Percentiles rank a stretch among this genome's conserved stretches.
phyloP scores from a whole-genome alignment of 2,113 vertebrate genomes.

The Rhabdomys dilectus region DNA sequence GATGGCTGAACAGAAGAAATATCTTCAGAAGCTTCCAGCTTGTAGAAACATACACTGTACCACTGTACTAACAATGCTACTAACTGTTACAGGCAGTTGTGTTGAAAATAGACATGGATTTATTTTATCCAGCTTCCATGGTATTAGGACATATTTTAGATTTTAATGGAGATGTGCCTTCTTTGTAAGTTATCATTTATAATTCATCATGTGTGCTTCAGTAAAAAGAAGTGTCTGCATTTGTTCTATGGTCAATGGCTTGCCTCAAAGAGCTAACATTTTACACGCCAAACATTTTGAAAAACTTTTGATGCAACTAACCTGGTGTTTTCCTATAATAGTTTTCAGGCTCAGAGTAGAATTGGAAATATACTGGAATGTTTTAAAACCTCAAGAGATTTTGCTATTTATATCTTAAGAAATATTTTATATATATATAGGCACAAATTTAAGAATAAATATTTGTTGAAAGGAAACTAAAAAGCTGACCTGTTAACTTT shows the following conservation, averaged over 20 bases:
- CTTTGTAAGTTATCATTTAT: not conserved
- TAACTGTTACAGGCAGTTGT: conserved; percentile 57
- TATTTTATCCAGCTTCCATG: conserved; percentile 51
- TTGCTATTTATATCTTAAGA: conserved; percentile 51
- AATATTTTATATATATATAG: conserved; percentile 20
- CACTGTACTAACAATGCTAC: conserved; percentile 61
- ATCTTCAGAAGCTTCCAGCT: conserved; percentile 27
- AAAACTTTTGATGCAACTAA: conserved; percentile 31
- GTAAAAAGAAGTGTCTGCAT: not conserved
- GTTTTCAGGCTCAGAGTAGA: conserved; percentile 47
- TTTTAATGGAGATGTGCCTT: conserved; percentile 47
- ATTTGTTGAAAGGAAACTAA: conserved; percentile 31
- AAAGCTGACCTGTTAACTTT: not conserved
- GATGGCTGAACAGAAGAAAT: not conserved
- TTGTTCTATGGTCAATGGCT: conserved; percentile 57
- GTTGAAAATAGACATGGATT: conserved; percentile 76
- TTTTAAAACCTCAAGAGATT: conserved; percentile 46
- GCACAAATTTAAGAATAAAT: conserved; percentile 15
- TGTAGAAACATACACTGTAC: conserved; percentile 60
- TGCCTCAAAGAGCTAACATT: conserved; percentile 42
- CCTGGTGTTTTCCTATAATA: conserved; percentile 63
- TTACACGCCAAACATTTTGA: conserved; percentile 23
- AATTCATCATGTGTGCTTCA: conserved; percentile 39
- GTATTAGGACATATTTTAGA: conserved; percentile 43
- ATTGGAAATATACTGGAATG: conserved; percentile 41